Evolutionary conservation across 2,797 vertebrate genomes (phyloP).

Genomic region (Jordanella pulchra): DNA sequence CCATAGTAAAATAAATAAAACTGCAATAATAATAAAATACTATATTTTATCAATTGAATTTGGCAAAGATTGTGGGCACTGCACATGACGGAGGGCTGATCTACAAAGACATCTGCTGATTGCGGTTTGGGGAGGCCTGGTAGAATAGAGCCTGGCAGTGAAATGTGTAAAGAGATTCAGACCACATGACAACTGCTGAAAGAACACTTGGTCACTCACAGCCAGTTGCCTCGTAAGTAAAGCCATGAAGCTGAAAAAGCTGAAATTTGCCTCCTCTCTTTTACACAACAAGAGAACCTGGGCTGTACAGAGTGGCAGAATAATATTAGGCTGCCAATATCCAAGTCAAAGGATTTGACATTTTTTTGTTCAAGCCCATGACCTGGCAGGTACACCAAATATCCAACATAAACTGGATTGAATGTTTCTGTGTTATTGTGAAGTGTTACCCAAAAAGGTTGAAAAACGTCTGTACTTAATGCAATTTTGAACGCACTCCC

Average conservation of each 20-base stretch:
- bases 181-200: conserved; percentile 69
- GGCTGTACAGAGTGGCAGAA: conserved; percentile 65
- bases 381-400: conserved; percentile 46
- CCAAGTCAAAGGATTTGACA: conserved; percentile 60
- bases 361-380: conserved; percentile 46
- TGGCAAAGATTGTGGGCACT: conserved; percentile 67
- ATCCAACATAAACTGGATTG: conserved; percentile 27
- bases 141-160: conserved; percentile 69
- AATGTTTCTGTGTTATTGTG: conserved; percentile 42
- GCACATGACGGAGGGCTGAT: conserved; percentile 62
- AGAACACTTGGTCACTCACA: conserved; percentile 70
- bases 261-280: conserved; percentile 68
- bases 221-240: conserved; percentile 66
- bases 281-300: conserved; percentile 64
- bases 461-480: conserved; percentile 26
- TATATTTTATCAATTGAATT: conserved; percentile 65
- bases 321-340: conserved; percentile 63
- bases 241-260: conserved; percentile 66
- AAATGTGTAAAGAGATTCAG: conserved; percentile 77
- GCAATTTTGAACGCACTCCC: conserved; percentile 33
- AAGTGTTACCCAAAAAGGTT: conserved; percentile 31
- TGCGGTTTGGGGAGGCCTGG: conserved; percentile 76
- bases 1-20: conserved; percentile 62
- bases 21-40: conserved; percentile 39
- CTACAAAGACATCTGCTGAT: conserved; percentile 84